Evolutionary conservation across 2,888 invertebrate species (phyloP), one percentile per base, ranked within the genome.

Genomic region (Tenthredo livida): DNA sequence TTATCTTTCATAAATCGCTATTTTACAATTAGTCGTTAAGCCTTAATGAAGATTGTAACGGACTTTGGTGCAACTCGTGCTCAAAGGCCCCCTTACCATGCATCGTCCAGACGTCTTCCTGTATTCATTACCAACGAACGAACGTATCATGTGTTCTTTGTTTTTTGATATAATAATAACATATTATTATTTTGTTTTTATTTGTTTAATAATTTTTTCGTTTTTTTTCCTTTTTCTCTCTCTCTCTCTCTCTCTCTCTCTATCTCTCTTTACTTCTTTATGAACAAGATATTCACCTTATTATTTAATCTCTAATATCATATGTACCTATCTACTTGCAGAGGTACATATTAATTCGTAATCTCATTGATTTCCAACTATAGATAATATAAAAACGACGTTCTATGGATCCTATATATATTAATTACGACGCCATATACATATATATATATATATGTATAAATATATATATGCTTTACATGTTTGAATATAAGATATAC

Each of bases 11-110:
- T 67, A n/a, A 72, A 10, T 33, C 21, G 40, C 43, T 40, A 72
- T 43, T 72, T 54, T 54, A 54, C 54, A 54, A 54, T 75, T 75
- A 75, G 75, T 75, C 47, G 75, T 47, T 75, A 75, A 75, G 75
- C 21, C 25, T 75, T 37, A 40, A 43, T 75, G n/a, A 25, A 47
- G 43, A 47, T 47, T 47, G 47, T 40, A 75, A 75, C 25, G 75
- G 75, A 75, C 43, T 75, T 75, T 47, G 21, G 1, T 43, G 40
- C 37, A 12, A 37, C 33, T 33, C 1, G 75, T 75, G 75, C 75
- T 75, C 75, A 43, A 75, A 75, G 75, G 21, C 75, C 43, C 75
- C 75, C 75, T 43, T 73, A 40, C 25, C 47, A 15, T 47, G 21
- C 21, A 21, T 75, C 75, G 43, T 75, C 47, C 47, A 40, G 21